These are phyloP conservation scores for Hydriomena furcata DNA, from an alignment of 2,888 invertebrate species.

Conservation along the genomic window DNA sequence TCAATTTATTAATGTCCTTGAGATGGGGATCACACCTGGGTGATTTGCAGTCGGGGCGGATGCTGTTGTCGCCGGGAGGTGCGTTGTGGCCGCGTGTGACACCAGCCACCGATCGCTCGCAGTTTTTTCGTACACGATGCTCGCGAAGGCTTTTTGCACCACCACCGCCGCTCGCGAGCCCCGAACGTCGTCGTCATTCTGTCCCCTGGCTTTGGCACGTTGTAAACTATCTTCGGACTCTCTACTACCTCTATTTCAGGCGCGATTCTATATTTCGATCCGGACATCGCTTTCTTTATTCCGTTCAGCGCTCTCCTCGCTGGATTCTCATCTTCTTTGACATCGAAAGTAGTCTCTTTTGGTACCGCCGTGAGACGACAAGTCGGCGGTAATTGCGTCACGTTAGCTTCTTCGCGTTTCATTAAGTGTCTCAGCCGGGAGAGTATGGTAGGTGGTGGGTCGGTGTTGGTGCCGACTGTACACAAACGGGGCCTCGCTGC, in stretches of 20 bases:
- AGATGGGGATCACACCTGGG: slow-evolving; percentile 71
- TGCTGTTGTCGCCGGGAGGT: slow-evolving; percentile 61
- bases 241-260: slow-evolving; percentile 63
- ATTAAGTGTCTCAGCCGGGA: slow-evolving; percentile 54
- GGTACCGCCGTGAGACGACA: slow-evolving; percentile 62
- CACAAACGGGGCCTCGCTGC: slow-evolving; percentile 55
- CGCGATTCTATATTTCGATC: slow-evolving; percentile 68
- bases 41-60: slow-evolving; percentile 71
- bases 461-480: slow-evolving; percentile 75
- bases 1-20: slow-evolving; percentile 33
- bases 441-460: slow-evolving; percentile 61
- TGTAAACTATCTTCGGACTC: slow-evolving; percentile 75
- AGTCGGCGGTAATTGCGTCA: slow-evolving; percentile 48
- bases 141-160: slow-evolving; percentile 63
- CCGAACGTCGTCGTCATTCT: slow-evolving; percentile 75
- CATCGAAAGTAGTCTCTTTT: slow-evolving; percentile 58
- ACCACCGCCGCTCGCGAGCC: slow-evolving; percentile 56
- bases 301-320: slow-evolving; percentile 61
- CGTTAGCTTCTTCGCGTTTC: slow-evolving; percentile 50
- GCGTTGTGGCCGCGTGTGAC: slow-evolving; percentile 56
- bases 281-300: slow-evolving; percentile 67
- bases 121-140: slow-evolving; percentile 56
- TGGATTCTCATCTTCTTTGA: slow-evolving; percentile 58
- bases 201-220: slow-evolving; percentile 71
- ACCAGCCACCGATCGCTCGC: slow-evolving; percentile 60